These are phyloP conservation scores for Atta texana DNA, from an alignment of 1,140 invertebrate genomes.

Conservation along the genomic window DNA sequence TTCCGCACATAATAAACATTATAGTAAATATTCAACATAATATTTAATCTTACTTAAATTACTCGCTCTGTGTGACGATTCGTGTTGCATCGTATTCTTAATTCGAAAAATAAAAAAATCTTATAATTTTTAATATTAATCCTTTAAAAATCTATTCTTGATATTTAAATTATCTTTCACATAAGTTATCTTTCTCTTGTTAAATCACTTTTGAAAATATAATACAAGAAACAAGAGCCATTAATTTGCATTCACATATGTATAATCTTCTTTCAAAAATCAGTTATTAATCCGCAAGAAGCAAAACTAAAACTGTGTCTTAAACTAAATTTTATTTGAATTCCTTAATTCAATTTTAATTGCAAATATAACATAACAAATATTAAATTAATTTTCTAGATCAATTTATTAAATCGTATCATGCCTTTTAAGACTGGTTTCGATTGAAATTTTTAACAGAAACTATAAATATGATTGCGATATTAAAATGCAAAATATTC, in stretches of 20 bases:
- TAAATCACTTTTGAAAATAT: not conserved
- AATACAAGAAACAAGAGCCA: not conserved
- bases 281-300: not conserved
- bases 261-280: not conserved
- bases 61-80: no score
- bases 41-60: no score
- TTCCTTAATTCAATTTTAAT: not conserved
- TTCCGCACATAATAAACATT: no score
- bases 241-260: not conserved
- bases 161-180: not conserved
- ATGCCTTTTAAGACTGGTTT: not conserved
- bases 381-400: conserved; percentile 1
- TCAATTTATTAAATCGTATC: not conserved
- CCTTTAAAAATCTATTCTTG: not conserved
- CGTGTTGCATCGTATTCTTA: no score
- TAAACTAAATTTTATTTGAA: conserved; percentile 1
- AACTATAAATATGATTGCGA: not conserved
- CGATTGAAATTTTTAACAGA: not conserved
- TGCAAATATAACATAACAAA: not conserved
- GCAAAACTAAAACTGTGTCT: not conserved
- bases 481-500: not conserved
- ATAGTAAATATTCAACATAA: no score
- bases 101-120: no score
- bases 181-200: not conserved
- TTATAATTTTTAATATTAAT: not conserved